Base-by-base conservation (phyloP, 2,797 vertebrate genomes). In the Amniataba percoides region DNA sequence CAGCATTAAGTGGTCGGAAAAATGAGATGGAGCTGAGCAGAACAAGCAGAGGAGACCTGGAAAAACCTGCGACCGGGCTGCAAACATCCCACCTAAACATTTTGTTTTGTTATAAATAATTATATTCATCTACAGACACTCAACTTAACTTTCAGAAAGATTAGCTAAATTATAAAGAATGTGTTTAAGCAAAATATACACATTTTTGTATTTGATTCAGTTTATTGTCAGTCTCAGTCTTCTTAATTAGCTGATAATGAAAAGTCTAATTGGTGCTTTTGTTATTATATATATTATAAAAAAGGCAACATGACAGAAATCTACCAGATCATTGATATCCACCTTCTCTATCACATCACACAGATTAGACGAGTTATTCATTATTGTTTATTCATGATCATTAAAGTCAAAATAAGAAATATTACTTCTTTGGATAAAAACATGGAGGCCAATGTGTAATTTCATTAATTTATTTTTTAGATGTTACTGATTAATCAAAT, bases 1-100 rank as follows among this genome's bases (percentile, higher is more conserved):
- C 49, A 27, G 64, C 46, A 14, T 58, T 34, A 73, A 49, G 55
- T 65, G 64, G 67, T 36, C 58, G 25, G 66, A 72, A 59, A 70
- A 74, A 74, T 65, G 62, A 71, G 48, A 52, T 0, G 48, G 23
- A 46, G 75, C 71, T 14, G 46, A 70, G 43, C 53, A 15, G 40
- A 58, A 15, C 46, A 21, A 60, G 6, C 6, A 55, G 60, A 52
- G 8, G 14, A 40, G 57, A 45, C 5, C 55, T 34, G 60, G n/a
- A 14, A 34, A 63, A n/a, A 18, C 6, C 6, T 4, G 36, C 40
- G 34, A n/a, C 0, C 42, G 10, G n/a, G 51, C 57, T 57, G 43
- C 43, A 46, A 27, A 52, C n/a, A 39, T n/a, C 65, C 36, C 58
- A 46, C 46, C 46, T 31, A 25, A 58, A 57, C 34, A 15, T 21